These are phyloP conservation scores for Musca vetustissima DNA, from an alignment of 1,140 invertebrate genomes.

Conservation along the genomic window DNA sequence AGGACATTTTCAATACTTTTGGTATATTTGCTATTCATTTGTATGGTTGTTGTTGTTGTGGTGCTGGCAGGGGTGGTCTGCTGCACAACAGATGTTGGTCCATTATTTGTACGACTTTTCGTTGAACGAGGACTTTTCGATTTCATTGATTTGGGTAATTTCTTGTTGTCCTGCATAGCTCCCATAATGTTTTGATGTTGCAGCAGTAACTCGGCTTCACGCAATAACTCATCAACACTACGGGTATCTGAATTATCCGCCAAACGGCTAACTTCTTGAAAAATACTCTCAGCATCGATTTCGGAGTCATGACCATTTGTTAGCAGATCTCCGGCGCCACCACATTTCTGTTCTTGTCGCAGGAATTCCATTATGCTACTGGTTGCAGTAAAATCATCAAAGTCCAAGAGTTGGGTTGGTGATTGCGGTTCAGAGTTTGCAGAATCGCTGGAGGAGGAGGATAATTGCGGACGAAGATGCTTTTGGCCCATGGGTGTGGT, in stretches of 20 bases:
- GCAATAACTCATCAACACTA: slow-evolving; percentile 51
- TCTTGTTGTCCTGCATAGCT: neutral
- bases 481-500: slow-evolving; percentile 3
- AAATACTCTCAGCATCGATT: slow-evolving; percentile 48
- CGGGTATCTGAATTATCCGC: slow-evolving; percentile 45
- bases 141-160: neutral
- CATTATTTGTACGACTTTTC: slow-evolving; percentile 18
- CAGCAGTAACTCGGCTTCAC: slow-evolving; percentile 51
- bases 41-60: slow-evolving; percentile 30
- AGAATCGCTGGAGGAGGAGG: neutral
- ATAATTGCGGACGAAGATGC: too few species aligned
- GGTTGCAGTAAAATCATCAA: slow-evolving; percentile 42
- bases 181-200: slow-evolving; percentile 40
- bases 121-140: neutral
- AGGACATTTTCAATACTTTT: slow-evolving; percentile 42
- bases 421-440: neutral
- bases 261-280: slow-evolving; percentile 51
- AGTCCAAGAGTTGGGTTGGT: slow-evolving; percentile 24
- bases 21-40: slow-evolving; percentile 45
- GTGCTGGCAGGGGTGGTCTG: too few species aligned
- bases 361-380: slow-evolving; percentile 53
- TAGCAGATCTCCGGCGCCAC: neutral
- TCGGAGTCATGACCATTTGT: slow-evolving; percentile 12
- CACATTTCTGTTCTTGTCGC: slow-evolving; percentile 49
- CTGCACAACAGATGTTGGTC: slow-evolving; percentile 24